A percentile compares a stretch with the other conserved stretches of the same genome.
Conservation (phyloP, 2,113 vertebrate genomes). For the Otocyon megalotis region DNA sequence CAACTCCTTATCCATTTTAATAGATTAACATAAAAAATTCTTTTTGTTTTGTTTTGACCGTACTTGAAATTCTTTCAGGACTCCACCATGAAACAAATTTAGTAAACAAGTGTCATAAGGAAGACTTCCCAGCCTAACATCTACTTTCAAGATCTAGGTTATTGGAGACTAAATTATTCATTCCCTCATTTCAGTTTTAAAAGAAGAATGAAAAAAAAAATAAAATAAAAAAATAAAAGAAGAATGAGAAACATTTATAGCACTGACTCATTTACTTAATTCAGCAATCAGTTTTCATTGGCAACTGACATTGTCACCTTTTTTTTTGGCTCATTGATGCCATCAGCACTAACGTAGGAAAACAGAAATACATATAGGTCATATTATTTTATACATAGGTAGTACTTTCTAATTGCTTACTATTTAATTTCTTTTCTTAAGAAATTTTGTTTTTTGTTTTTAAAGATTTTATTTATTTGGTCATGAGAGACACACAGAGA, state of each 20-base stretch:
- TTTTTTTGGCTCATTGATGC: background rate
- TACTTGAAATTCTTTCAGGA: slow-evolving; percentile 53
- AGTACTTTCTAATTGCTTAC: background rate
- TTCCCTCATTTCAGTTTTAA: slow-evolving; percentile 16
- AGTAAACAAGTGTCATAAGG: slow-evolving; percentile 20
- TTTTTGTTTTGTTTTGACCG: slow-evolving; percentile 38
- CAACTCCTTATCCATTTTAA: slow-evolving; percentile 54
- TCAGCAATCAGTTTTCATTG: background rate
- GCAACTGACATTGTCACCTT: background rate
- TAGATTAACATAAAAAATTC: background rate
- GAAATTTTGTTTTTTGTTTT: background rate
- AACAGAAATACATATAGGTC: background rate
- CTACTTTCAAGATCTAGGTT: background rate
- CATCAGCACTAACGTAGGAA: background rate
- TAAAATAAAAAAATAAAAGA: background rate
- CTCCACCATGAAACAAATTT: slow-evolving; percentile 29
- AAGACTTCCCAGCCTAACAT: background rate
- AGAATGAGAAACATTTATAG: background rate
- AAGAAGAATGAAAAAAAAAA: background rate
- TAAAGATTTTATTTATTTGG: background rate
- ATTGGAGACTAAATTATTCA: slow-evolving; percentile 45
- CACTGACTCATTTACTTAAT: background rate
- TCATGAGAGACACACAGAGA: background rate
- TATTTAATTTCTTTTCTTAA: background rate
- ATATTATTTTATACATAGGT: background rate